phyloP scores from a whole-genome alignment of 2,113 vertebrate genomes.

The Propithecus coquereli region DNA sequence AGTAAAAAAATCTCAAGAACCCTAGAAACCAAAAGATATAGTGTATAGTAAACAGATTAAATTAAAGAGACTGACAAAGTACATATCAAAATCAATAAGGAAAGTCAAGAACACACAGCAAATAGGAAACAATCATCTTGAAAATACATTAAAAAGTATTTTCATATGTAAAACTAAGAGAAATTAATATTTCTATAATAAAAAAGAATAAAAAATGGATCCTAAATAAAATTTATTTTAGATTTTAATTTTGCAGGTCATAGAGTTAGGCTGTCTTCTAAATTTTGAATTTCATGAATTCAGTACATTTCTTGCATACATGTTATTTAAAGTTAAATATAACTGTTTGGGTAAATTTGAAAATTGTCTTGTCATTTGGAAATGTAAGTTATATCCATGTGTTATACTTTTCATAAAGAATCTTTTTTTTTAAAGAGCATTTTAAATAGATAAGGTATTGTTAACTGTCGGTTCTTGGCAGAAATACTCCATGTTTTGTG shows the following conservation, averaged over 20 bases:
- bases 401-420: background rate
- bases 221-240: slow-evolving; percentile 3
- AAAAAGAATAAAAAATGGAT: background rate
- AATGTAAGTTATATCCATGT: background rate
- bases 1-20: background rate
- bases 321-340: background rate
- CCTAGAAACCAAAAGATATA: background rate
- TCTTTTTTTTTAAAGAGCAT: background rate
- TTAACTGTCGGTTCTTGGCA: background rate
- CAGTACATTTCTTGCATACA: background rate
- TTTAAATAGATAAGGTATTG: background rate
- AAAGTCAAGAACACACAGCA: background rate
- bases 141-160: background rate
- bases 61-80: background rate
- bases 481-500: background rate
- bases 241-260: background rate
- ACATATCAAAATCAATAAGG: background rate
- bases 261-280: background rate
- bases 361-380: background rate
- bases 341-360: background rate
- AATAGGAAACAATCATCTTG: background rate
- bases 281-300: slow-evolving; percentile 15
- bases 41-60: background rate
- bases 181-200: slow-evolving; percentile 12
- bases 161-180: background rate